phyloP scores from a whole-genome alignment of 2,113 vertebrate genomes.

The Crotalus viridis region DNA sequence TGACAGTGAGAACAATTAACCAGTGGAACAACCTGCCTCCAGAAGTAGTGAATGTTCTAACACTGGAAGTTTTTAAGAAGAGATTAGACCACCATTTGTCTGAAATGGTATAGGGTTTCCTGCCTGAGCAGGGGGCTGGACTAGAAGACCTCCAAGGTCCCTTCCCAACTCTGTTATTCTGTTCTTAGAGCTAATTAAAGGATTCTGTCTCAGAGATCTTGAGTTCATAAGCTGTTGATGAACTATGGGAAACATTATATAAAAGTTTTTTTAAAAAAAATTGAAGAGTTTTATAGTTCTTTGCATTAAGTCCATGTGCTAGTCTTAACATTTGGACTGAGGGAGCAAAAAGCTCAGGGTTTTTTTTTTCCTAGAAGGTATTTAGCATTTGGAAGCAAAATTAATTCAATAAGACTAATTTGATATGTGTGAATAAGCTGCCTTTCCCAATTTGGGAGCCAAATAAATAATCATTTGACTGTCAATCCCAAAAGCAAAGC shows the following conservation, averaged over 20 bases:
- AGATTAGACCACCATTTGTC: neutral
- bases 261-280: neutral
- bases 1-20: no score
- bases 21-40: no score
- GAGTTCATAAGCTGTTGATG: neutral
- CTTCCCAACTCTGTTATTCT: neutral
- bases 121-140: neutral
- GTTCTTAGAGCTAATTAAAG: neutral
- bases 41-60: no score
- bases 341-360: neutral
- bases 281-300: neutral
- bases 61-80: no score
- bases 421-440: conserved; percentile 26
- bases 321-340: neutral
- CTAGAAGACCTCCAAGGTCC: neutral
- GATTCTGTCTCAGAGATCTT: neutral
- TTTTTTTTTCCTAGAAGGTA: neutral
- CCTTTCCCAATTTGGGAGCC: conserved; percentile 36
- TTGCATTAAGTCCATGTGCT: neutral
- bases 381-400: neutral
- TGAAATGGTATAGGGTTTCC: neutral
- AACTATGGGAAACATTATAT: neutral
- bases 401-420: neutral
- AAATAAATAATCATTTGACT: conserved; percentile 37
- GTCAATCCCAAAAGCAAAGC: conserved; percentile 39